Percentiles rank a stretch among this genome's conserved stretches.
phyloP scores from a whole-genome alignment of 2,113 vertebrate species.

The Paramisgurnus dabryanus region DNA sequence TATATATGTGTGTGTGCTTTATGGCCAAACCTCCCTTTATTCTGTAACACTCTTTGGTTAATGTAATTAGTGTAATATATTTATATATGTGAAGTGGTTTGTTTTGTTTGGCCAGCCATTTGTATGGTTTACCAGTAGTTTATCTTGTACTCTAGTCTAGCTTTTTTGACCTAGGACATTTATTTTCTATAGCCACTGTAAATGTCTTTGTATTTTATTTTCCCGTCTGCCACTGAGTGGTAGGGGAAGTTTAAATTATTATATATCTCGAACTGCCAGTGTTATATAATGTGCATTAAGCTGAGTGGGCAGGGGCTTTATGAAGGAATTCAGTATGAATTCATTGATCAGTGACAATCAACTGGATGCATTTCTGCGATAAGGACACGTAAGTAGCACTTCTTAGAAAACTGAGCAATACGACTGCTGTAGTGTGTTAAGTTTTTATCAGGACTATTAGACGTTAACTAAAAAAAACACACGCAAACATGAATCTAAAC shows the following conservation, averaged over 20 bases:
- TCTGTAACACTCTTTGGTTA: constrained; percentile 39
- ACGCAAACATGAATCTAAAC: constrained; percentile 52
- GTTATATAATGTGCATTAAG: constrained; percentile 65
- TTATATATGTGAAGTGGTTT: constrained; percentile 52
- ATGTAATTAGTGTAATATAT: constrained; percentile 63
- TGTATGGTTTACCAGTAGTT: constrained; percentile 27
- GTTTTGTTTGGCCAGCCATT: constrained; percentile 43
- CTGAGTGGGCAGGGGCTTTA: constrained; percentile 48
- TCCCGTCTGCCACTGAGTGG: constrained; percentile 78
- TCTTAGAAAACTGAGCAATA: constrained; percentile 51
- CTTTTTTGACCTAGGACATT: constrained; percentile 39
- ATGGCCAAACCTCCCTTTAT: constrained; percentile 25
- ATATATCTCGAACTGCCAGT: constrained; percentile 48
- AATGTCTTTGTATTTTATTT: constrained; percentile 71
- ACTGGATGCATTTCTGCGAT: constrained; percentile 52
- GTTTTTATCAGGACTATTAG: constrained; percentile 44
- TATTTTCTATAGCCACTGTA: constrained; percentile 69
- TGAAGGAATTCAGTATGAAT: constrained; percentile 51
- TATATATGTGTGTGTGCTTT: background rate
- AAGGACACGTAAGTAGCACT: constrained; percentile 40
- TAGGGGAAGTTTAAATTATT: constrained; percentile 55
- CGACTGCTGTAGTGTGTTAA: constrained; percentile 56
- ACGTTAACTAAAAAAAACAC: constrained; percentile 21
- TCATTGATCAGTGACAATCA: constrained; percentile 66
- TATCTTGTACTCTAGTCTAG: constrained; percentile 38